These are phyloP conservation scores for Phoeniculus purpureus DNA, from an alignment of 2,797 vertebrate genomes.

Conservation along the genomic window DNA sequence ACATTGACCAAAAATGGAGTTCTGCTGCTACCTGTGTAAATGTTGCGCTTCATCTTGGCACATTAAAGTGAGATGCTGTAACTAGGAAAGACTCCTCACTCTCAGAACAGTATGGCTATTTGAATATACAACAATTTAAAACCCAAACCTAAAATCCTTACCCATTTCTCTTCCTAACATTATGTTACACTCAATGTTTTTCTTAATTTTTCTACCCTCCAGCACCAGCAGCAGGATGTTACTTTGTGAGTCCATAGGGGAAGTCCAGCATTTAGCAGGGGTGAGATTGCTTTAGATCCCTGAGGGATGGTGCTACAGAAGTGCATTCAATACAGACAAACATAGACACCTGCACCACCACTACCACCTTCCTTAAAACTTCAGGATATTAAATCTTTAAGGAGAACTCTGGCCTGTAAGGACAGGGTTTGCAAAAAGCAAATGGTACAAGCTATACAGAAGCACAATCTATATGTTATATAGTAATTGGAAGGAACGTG, in stretches of 20 bases:
- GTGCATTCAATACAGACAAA: not conserved
- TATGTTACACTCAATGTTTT: not conserved
- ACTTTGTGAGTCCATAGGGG: not conserved
- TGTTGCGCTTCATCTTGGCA: not conserved
- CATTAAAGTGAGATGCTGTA: not conserved
- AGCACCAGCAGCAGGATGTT: not conserved
- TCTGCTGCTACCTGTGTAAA: rapidly evolving
- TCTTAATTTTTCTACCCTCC: not conserved
- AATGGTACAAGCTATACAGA: not conserved
- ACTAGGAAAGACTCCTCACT: not conserved
- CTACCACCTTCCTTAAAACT: not conserved
- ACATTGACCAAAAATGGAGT: not conserved
- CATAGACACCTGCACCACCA: not conserved
- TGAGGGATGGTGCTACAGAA: slow-evolving; percentile 2
- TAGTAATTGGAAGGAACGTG: not conserved
- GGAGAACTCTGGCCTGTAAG: not conserved
- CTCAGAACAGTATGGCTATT: not conserved
- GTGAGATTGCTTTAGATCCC: slow-evolving; percentile 30
- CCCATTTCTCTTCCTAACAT: not conserved
- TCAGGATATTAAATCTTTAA: not conserved
- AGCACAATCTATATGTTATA: rapidly evolving
- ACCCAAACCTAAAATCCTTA: not conserved
- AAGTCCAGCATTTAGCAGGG: slow-evolving; percentile 38
- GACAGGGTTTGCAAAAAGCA: not conserved
- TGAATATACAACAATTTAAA: not conserved